Evolutionary conservation across 2,113 vertebrate species (phyloP).

Genomic region (Spilogale gracilis): DNA sequence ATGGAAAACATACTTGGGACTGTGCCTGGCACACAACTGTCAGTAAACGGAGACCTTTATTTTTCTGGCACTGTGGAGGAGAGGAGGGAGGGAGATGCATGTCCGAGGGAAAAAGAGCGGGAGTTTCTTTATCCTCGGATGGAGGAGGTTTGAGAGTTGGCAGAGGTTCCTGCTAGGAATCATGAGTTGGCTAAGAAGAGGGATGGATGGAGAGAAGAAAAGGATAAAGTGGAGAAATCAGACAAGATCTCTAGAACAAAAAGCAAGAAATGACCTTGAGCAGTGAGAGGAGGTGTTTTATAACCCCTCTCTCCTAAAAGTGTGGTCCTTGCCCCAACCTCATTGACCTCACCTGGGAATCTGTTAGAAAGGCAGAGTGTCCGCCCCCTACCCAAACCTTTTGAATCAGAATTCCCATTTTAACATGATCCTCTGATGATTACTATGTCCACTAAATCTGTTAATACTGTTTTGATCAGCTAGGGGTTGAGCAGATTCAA

Average conservation of each 20-base stretch:
- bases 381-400: background rate
- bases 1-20: background rate
- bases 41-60: background rate
- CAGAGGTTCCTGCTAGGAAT: background rate
- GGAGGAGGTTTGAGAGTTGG: background rate
- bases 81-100: background rate
- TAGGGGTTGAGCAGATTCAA: background rate
- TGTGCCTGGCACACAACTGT: background rate
- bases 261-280: background rate
- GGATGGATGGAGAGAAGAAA: background rate
- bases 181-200: background rate
- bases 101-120: background rate
- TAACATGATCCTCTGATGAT: background rate
- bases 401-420: background rate
- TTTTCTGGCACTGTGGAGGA: background rate
- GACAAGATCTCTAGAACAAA: background rate
- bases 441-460: background rate
- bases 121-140: background rate
- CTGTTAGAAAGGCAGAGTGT: background rate
- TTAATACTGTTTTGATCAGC: background rate
- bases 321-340: too few relatives aligned
- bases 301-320: background rate
- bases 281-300: background rate
- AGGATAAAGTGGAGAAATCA: background rate
- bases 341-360: background rate